Evolutionary conservation across 2,888 invertebrate species (phyloP).

Genomic region (Yponomeuta cagnagella): DNA sequence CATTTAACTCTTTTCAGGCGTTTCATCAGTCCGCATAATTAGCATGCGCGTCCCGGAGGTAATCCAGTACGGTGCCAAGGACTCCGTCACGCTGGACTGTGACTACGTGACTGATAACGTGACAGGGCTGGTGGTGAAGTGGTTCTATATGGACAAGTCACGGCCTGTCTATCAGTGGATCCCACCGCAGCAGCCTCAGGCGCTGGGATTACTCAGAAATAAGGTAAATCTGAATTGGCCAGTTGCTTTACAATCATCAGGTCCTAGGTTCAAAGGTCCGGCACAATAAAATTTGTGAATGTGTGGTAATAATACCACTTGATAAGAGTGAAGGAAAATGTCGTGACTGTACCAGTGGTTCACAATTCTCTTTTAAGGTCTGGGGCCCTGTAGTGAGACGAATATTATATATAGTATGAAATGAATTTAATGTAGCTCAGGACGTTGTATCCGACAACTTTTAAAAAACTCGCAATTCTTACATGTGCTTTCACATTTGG

Average conservation of each 20-base stretch:
- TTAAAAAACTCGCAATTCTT: too few relatives aligned
- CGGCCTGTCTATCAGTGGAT: slow-evolving; percentile 89
- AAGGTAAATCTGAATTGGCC: slow-evolving; percentile 36
- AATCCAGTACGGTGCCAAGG: slow-evolving; percentile 74
- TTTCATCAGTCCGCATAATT: slow-evolving; percentile 75
- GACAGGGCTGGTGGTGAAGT: slow-evolving; percentile 83
- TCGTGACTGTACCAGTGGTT: too few relatives aligned
- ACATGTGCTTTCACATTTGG: too few relatives aligned
- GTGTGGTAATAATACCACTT: too few relatives aligned
- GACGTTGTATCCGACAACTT: too few relatives aligned
- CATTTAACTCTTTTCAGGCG: slow-evolving; percentile 50
- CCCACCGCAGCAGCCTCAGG: slow-evolving; percentile 80
- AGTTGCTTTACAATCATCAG: not conserved
- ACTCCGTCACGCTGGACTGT: slow-evolving; percentile 81
- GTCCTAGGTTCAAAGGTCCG: too few relatives aligned
- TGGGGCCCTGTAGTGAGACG: too few relatives aligned
- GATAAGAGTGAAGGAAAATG: too few relatives aligned
- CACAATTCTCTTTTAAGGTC: too few relatives aligned
- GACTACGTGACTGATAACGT: slow-evolving; percentile 80
- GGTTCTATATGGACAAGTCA: slow-evolving; percentile 81
- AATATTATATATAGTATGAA: too few relatives aligned
- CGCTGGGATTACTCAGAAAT: slow-evolving; percentile 70
- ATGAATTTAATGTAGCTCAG: too few relatives aligned
- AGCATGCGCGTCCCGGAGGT: slow-evolving; percentile 77
- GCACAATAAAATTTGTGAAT: too few relatives aligned